Percentiles rank a stretch among this genome's conserved stretches.
Evolutionary conservation across 2,113 vertebrate species (phyloP).

Genomic region (Chaetops frenatus): DNA sequence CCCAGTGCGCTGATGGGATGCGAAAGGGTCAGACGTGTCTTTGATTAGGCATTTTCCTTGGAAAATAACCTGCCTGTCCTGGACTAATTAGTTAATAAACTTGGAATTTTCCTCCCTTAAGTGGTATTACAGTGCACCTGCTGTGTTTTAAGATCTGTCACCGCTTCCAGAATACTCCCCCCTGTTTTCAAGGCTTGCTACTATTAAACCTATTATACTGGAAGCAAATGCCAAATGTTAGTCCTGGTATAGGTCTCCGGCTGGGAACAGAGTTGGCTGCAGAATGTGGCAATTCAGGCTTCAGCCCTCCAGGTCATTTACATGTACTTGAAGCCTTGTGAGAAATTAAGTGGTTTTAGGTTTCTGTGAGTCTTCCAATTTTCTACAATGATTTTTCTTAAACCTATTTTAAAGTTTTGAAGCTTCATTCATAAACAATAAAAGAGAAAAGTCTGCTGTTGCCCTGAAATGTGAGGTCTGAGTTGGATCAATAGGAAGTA

Average conservation of each 20-base stretch:
- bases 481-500: background rate
- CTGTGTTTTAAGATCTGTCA: background rate
- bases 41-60: background rate
- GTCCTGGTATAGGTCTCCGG: background rate
- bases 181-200: background rate
- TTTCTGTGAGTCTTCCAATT: background rate
- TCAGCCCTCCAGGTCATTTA: background rate
- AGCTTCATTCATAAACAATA: background rate
- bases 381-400: background rate
- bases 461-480: background rate
- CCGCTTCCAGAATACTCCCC: background rate
- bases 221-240: background rate
- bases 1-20: background rate
- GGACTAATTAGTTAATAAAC: background rate
- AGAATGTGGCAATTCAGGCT: background rate
- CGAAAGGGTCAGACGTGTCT: background rate
- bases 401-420: background rate
- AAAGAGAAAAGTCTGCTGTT: background rate
- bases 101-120: background rate
- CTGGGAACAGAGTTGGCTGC: background rate
- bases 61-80: background rate
- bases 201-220: background rate
- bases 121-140: slow-evolving; percentile 48
- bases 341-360: background rate
- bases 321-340: background rate